phyloP scores from a whole-genome alignment of 2,797 vertebrate species.

The Mormyrops attenuatus region DNA sequence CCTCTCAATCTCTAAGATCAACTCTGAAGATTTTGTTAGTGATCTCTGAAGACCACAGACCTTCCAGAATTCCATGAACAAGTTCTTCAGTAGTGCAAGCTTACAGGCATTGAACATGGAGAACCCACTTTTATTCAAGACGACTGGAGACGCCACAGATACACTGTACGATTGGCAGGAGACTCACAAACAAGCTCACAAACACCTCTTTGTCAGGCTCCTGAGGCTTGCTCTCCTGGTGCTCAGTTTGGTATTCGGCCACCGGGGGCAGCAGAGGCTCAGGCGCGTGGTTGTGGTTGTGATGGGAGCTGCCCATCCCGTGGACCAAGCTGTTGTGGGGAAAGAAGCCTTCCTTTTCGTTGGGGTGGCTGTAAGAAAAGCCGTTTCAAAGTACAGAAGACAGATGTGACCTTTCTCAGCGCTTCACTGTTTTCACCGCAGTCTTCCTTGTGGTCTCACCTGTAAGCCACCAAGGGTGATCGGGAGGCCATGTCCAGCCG shows the following conservation, averaged over 20 bases:
- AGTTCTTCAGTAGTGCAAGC: background rate
- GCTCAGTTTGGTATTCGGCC: constrained; percentile 71
- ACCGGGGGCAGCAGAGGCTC: constrained; percentile 75
- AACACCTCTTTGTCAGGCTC: constrained; percentile 74
- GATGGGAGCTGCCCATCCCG: constrained; percentile 77
- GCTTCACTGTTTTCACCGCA: background rate
- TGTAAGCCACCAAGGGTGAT: background rate
- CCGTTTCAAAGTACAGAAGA: background rate
- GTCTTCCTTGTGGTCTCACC: background rate
- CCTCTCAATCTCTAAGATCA: background rate
- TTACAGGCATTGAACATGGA: background rate
- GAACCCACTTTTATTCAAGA: background rate
- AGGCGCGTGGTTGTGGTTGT: constrained; percentile 73
- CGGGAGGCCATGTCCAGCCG: background rate
- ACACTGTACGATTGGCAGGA: background rate
- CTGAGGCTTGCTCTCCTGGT: constrained; percentile 64
- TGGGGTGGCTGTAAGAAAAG: constrained; percentile 74
- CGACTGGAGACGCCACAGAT: background rate
- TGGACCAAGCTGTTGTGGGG: constrained; percentile 80
- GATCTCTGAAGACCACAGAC: background rate
- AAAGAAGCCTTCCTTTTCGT: constrained; percentile 85
- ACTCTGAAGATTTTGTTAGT: background rate
- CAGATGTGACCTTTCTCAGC: background rate
- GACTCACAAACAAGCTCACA: constrained; percentile 59
- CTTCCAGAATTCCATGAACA: background rate